A percentile compares a stretch with the other conserved stretches of the same genome.
Evolutionary conservation across 2,797 vertebrate genomes (phyloP).

Genomic region (Syndactyla subalaris): DNA sequence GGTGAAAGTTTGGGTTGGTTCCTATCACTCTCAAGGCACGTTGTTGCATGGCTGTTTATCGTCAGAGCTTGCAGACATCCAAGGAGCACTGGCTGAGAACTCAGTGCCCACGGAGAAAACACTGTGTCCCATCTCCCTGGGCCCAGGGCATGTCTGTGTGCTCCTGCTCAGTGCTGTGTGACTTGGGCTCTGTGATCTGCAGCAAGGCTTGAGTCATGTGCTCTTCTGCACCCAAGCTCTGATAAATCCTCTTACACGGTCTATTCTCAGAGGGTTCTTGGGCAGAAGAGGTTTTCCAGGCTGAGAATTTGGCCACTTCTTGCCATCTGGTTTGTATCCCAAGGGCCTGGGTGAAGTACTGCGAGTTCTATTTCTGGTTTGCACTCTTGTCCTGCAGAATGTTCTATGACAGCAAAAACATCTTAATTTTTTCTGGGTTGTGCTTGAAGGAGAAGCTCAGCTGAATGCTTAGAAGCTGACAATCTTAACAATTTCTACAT

Average conservation of each 20-base stretch:
- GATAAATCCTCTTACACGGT: slow-evolving; percentile 40
- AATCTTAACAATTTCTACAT: neutral
- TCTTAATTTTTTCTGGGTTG: neutral
- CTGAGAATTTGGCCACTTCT: neutral
- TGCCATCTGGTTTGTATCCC: neutral
- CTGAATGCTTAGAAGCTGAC: neutral
- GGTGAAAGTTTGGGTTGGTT: neutral
- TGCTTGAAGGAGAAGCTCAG: neutral
- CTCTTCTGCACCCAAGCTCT: neutral
- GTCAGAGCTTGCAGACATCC: neutral
- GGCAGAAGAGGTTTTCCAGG: slow-evolving; percentile 17
- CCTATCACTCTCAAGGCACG: neutral
- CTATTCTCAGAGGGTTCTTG: neutral
- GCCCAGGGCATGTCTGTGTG: neutral
- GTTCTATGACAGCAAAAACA: neutral
- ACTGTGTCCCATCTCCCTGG: fast-evolving
- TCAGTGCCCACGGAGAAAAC: neutral
- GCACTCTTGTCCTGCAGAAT: neutral
- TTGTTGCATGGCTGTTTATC: neutral
- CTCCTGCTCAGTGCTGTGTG: fast-evolving
- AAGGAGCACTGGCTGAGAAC: neutral
- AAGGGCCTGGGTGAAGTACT: neutral
- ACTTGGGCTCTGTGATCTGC: neutral
- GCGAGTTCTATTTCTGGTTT: neutral
- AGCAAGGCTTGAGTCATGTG: neutral